Evolutionary conservation across 2,888 invertebrate species (phyloP).

Genomic region (Lasiommata megera): DNA sequence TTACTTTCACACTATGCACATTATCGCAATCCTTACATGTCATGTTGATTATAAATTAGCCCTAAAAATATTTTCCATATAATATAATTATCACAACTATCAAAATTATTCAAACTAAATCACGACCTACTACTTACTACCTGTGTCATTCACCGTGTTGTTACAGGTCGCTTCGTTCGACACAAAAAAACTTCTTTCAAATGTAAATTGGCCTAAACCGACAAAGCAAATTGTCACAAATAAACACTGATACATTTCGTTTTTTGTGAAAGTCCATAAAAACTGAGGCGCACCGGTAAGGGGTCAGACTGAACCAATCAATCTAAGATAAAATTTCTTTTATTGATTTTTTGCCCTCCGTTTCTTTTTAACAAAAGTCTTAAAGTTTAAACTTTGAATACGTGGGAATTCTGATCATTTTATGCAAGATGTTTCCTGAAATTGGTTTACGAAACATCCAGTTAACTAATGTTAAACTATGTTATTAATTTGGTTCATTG

Average conservation of each 20-base stretch:
- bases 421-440: slow-evolving; percentile 10
- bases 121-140: slow-evolving; percentile 48
- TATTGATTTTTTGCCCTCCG: slow-evolving; percentile 64
- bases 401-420: slow-evolving; percentile 47
- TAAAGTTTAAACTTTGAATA: slow-evolving; percentile 60
- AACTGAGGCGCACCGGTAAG: slow-evolving; percentile 66
- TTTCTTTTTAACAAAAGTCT: slow-evolving; percentile 44
- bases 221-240: slow-evolving; percentile 82
- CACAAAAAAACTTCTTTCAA: slow-evolving; percentile 67
- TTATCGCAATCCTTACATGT: too few species aligned
- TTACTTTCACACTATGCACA: too few species aligned
- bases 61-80: too few species aligned
- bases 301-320: slow-evolving; percentile 78
- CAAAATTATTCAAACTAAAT: slow-evolving; percentile 47
- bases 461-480: not conserved
- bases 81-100: slow-evolving; percentile 45
- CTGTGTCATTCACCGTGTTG: slow-evolving; percentile 77
- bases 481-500: too few species aligned
- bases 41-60: too few species aligned
- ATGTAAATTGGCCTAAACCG: slow-evolving; percentile 78
- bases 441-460: not conserved
- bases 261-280: slow-evolving; percentile 73
- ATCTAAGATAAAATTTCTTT: slow-evolving; percentile 75
- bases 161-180: slow-evolving; percentile 69
- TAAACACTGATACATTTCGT: slow-evolving; percentile 77